Evolutionary conservation across 2,113 vertebrate species (phyloP), one percentile per base, ranked within the genome.

Genomic region (Oncorhynchus nerka): DNA sequence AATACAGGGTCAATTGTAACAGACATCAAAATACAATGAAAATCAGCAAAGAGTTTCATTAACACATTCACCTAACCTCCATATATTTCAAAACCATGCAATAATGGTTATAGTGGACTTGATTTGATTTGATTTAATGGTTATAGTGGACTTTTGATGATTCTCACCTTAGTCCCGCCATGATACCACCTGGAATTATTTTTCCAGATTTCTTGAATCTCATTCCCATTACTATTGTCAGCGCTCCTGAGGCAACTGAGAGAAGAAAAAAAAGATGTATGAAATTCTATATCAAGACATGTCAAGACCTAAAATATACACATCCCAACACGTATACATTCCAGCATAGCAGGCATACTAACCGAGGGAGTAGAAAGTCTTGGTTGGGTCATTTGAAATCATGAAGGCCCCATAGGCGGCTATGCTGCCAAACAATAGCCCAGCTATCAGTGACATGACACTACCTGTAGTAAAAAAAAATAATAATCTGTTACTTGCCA

Each of bases 191-290:
- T 69, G 97, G 97, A 90, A 99, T 92, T 76, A 99, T 28, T 83
- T 97, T 98, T 73, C 95, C 95, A 86, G 96, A 95, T 74, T 94
- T 95, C 89, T 95, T 96, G 90, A 95, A 99, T 84, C 96, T 94
- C 86, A 95, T 88, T 83, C 97, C 97, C 97, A 98, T 99, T 69
- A 97, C 84, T 71, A 93, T 71, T 55, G 95, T 87, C 77, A 99
- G 90, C 73, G 91, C 68, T 85, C 94, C 95, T 15, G 96, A 93
- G 13, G 95, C 78, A 83, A 95, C 97, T 99, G 89, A 78, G 77
- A 72, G 4, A 68, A 64, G 59, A 20, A 73, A 22, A 62, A 74
- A 9, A 57, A 13, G 5, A 12, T 11, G 2, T 11, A 11, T 2
- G 39, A 45, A 22, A 61, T 61, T 11, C 20, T n/a, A 61, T 51